These are phyloP conservation scores for Urosaurus nigricauda DNA, from an alignment of 2,797 vertebrate genomes.

Conservation along the genomic window DNA sequence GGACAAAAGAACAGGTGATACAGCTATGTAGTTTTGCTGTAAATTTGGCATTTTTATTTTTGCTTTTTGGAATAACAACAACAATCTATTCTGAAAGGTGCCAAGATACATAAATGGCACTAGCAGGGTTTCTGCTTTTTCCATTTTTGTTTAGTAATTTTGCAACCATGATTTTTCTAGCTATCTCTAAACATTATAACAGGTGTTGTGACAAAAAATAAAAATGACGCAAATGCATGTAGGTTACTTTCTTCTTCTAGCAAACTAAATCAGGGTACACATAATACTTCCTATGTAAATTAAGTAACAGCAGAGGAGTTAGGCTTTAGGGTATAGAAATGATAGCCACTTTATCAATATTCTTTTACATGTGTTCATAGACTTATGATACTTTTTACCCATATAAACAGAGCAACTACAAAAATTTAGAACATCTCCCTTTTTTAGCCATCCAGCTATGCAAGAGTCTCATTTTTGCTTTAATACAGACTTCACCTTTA, in stretches of 20 bases:
- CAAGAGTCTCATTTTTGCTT: slow-evolving; percentile 68
- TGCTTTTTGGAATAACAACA: not conserved
- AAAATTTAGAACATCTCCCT: slow-evolving; percentile 67
- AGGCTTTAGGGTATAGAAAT: slow-evolving; percentile 76
- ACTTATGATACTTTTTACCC: slow-evolving; percentile 83
- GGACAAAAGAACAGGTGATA: slow-evolving; percentile 35
- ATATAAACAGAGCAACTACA: slow-evolving; percentile 71
- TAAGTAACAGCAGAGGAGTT: slow-evolving; percentile 73
- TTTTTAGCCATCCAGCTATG: slow-evolving; percentile 62
- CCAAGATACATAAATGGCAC: not conserved
- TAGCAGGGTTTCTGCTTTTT: slow-evolving; percentile 26
- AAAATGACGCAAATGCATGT: slow-evolving; percentile 48
- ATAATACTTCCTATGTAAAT: slow-evolving; percentile 80
- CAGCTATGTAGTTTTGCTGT: not conserved
- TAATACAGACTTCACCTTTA: slow-evolving; percentile 74
- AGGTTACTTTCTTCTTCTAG: slow-evolving; percentile 64
- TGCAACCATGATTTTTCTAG: not conserved
- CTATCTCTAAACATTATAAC: not conserved
- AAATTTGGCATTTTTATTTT: not conserved
- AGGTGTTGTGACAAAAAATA: not conserved
- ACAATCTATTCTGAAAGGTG: slow-evolving; percentile 21
- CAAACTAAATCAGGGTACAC: slow-evolving; percentile 80
- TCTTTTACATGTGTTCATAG: slow-evolving; percentile 72
- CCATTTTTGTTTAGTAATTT: slow-evolving; percentile 41
- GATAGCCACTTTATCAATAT: slow-evolving; percentile 71